Percentiles rank a stretch among this genome's conserved stretches.
Conservation (phyloP, 2,113 vertebrate species). For the Takifugu flavidus region DNA sequence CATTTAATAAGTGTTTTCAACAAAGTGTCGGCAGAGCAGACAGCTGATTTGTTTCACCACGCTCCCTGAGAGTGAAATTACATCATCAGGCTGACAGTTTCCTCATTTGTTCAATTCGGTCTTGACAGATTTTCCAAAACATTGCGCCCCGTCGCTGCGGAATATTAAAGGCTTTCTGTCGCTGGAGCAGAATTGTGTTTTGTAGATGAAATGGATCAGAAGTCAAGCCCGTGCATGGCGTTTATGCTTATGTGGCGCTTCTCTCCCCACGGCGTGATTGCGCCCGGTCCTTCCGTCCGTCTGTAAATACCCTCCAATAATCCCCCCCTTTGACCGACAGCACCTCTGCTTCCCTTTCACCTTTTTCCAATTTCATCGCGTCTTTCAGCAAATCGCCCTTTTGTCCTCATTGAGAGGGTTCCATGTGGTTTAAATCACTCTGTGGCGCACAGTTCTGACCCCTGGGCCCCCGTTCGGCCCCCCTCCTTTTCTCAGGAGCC, state of each 20-base stretch:
- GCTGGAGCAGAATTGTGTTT: not conserved
- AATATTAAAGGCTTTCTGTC: not conserved
- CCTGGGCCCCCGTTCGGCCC: slow-evolving; percentile 18
- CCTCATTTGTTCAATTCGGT: not conserved
- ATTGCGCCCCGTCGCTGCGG: not conserved
- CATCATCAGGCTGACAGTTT: slow-evolving; percentile 6
- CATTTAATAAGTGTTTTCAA: not conserved
- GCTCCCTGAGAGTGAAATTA: not conserved
- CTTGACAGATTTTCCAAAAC: not conserved
- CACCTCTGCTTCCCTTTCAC: slow-evolving; percentile 20
- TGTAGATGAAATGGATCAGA: not conserved
- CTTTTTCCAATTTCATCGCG: slow-evolving; percentile 47
- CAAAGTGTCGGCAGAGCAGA: slow-evolving; percentile 3
- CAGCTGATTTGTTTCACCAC: slow-evolving; percentile 5
- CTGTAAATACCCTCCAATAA: slow-evolving; percentile 13
- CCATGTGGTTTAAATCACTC: slow-evolving; percentile 54
- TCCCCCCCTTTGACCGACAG: slow-evolving; percentile 17
- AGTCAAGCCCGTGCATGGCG: too few species aligned
- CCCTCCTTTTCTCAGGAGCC: slow-evolving; percentile 19
- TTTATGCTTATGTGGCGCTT: slow-evolving; percentile 1
- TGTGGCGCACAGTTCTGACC: slow-evolving; percentile 30
- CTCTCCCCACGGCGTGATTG: not conserved
- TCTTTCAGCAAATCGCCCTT: slow-evolving; percentile 51
- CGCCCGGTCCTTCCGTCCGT: not conserved
- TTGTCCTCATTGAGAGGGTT: slow-evolving; percentile 41